Conservation (phyloP, 2,113 vertebrate species). For the Cebidichthys violaceus region DNA sequence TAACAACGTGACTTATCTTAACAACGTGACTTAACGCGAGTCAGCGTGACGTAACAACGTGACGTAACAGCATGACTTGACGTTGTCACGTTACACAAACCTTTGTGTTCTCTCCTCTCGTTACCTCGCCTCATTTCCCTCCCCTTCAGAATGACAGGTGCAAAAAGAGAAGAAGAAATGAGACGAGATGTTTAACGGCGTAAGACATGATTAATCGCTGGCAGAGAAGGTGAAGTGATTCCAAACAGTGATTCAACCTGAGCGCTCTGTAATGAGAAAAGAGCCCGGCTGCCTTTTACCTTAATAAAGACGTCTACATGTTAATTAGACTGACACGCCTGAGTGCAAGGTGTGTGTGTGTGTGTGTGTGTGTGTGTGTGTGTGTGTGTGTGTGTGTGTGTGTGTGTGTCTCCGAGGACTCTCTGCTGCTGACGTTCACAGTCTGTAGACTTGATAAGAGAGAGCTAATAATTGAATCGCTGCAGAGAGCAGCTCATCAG, state of each 20-base stretch:
- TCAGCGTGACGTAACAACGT: too few relatives aligned
- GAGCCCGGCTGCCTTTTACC: slow-evolving; percentile 8
- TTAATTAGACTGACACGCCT: slow-evolving; percentile 50
- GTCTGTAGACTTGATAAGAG: too few relatives aligned
- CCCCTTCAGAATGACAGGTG: not conserved
- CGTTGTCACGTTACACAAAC: too few relatives aligned
- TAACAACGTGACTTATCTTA: too few relatives aligned
- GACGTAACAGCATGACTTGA: too few relatives aligned
- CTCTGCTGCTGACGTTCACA: not conserved
- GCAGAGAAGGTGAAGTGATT: slow-evolving; percentile 43
- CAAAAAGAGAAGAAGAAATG: not conserved
- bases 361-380: slow-evolving; percentile 9
- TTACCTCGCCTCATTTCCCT: not conserved
- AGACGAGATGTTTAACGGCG: slow-evolving; percentile 19
- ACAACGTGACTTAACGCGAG: too few relatives aligned
- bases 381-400: not conserved
- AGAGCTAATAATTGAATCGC: too few relatives aligned
- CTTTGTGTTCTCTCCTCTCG: too few relatives aligned
- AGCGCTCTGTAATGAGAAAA: slow-evolving; percentile 29
- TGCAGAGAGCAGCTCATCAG: too few relatives aligned
- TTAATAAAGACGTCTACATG: slow-evolving; percentile 53
- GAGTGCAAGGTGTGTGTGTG: slow-evolving; percentile 25
- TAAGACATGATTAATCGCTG: slow-evolving; percentile 45
- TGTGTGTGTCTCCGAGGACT: slow-evolving; percentile 3
- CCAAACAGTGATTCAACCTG: slow-evolving; percentile 46